Percentiles rank a stretch among this genome's conserved stretches.
phyloP scores from a whole-genome alignment of 2,888 invertebrate species.

The Stenichneumon culpator region DNA sequence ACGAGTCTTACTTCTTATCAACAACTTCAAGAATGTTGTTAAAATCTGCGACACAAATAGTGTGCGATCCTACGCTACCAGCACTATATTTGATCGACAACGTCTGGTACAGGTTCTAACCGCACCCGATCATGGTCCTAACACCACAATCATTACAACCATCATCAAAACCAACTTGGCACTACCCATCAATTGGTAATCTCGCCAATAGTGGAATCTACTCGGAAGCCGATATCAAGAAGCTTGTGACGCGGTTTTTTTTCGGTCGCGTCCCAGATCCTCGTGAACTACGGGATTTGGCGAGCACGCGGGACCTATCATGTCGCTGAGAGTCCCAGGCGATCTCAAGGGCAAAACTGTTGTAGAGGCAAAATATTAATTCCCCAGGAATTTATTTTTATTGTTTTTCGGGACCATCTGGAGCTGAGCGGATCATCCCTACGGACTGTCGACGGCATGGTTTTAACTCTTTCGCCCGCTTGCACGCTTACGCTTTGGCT shows the following conservation, averaged over 20 bases:
- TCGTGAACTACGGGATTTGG: slow-evolving; percentile 44
- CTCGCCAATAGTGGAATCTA: slow-evolving; percentile 61
- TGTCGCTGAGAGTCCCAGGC: no score
- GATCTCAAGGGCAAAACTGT: no score
- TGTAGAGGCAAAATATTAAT: no score
- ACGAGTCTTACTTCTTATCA: slow-evolving; percentile 67
- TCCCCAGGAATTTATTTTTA: no score
- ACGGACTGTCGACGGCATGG: no score
- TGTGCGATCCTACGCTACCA: slow-evolving; percentile 66
- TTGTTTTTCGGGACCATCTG: no score
- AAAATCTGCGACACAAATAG: slow-evolving; percentile 63
- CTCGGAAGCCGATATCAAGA: slow-evolving; percentile 26
- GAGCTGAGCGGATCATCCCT: no score
- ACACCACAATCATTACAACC: slow-evolving; percentile 52
- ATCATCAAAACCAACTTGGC: slow-evolving; percentile 47
- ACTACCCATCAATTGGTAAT: slow-evolving; percentile 14
- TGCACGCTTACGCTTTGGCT: no score
- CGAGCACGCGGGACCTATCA: no score
- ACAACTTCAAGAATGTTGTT: slow-evolving; percentile 71
- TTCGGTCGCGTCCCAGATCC: no score
- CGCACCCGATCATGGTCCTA: neutral
- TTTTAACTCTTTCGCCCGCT: no score
- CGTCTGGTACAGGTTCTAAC: slow-evolving; percentile 61
- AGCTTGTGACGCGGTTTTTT: no score
- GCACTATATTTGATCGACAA: slow-evolving; percentile 64